Conservation (phyloP, 2,888 invertebrate genomes). For the Melitaea athalia region DNA sequence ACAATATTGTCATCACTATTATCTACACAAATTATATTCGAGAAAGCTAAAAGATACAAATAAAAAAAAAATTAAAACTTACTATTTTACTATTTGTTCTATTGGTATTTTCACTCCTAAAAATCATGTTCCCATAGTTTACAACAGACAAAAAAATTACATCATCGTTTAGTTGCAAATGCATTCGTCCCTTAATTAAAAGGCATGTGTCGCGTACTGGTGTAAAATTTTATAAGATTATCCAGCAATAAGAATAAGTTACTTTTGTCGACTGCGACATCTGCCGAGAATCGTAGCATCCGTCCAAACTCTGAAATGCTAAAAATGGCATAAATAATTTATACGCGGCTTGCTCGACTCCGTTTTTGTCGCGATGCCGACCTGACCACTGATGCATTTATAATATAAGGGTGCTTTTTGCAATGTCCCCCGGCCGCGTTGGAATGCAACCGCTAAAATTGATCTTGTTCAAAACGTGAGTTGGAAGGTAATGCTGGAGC, state of each 20-base stretch:
- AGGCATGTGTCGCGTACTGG: slow-evolving; percentile 34
- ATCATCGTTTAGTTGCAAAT: slow-evolving; percentile 27
- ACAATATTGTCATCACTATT: slow-evolving; percentile 17
- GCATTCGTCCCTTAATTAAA: slow-evolving; percentile 31
- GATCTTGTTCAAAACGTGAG: slow-evolving; percentile 81
- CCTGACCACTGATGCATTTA: slow-evolving; percentile 83
- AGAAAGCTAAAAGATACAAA: neutral
- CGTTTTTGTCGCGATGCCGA: slow-evolving; percentile 76
- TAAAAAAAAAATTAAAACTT: neutral
- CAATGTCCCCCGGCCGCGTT: slow-evolving; percentile 67
- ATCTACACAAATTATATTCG: neutral
- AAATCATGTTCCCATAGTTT: neutral
- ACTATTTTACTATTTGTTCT: neutral
- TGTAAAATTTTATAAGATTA: slow-evolving; percentile 36
- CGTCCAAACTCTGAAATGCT: slow-evolving; percentile 76
- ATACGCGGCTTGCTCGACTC: slow-evolving; percentile 72
- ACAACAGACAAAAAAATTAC: slow-evolving; percentile 17
- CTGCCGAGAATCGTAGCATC: slow-evolving; percentile 47
- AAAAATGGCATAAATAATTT: slow-evolving; percentile 83
- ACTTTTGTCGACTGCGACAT: slow-evolving; percentile 41
- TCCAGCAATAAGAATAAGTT: slow-evolving; percentile 31
- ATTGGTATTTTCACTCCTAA: neutral
- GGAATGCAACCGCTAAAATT: slow-evolving; percentile 82
- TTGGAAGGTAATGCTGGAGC: slow-evolving; percentile 65
- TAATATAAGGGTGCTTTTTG: slow-evolving; percentile 83